phyloP scores from a whole-genome alignment of 2,113 vertebrate species.

The Cololabis saira region DNA sequence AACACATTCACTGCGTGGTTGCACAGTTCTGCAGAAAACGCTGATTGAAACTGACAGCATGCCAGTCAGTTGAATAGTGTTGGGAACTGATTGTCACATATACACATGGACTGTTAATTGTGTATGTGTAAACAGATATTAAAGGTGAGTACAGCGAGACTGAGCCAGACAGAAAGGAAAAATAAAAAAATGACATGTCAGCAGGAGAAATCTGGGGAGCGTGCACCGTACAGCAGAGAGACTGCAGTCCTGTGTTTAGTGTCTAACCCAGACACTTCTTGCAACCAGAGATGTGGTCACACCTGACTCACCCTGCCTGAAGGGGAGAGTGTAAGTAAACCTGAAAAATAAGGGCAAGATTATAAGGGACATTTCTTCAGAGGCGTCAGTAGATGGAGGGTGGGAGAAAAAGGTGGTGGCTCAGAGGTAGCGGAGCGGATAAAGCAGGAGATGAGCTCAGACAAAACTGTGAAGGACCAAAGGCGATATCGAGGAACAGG shows the following conservation, averaged over 20 bases:
- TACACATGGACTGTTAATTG: too few relatives aligned
- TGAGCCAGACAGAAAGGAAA: constrained; percentile 24
- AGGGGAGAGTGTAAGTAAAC: constrained; percentile 36
- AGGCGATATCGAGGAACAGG: background rate
- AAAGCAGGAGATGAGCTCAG: constrained; percentile 49
- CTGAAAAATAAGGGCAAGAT: constrained; percentile 39
- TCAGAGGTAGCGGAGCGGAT: constrained; percentile 28
- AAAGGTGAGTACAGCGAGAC: constrained; percentile 1
- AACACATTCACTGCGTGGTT: constrained; percentile 10
- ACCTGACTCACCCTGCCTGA: constrained; percentile 53
- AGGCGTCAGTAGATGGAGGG: constrained; percentile 7
- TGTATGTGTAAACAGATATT: too few relatives aligned
- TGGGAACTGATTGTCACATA: constrained; percentile 1
- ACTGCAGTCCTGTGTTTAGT: constrained; percentile 29
- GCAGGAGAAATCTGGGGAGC: background rate
- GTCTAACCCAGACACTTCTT: constrained; percentile 19
- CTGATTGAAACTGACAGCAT: constrained; percentile 37
- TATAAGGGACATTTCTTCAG: constrained; percentile 48
- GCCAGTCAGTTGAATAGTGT: constrained; percentile 21
- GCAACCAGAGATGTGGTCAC: constrained; percentile 39
- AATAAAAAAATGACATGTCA: background rate
- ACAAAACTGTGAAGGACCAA: constrained; percentile 28
- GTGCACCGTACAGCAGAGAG: background rate
- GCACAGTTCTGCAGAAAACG: background rate
- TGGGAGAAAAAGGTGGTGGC: constrained; percentile 11